phyloP scores from a whole-genome alignment of 2,888 invertebrate species.

The Oscheius onirici region DNA sequence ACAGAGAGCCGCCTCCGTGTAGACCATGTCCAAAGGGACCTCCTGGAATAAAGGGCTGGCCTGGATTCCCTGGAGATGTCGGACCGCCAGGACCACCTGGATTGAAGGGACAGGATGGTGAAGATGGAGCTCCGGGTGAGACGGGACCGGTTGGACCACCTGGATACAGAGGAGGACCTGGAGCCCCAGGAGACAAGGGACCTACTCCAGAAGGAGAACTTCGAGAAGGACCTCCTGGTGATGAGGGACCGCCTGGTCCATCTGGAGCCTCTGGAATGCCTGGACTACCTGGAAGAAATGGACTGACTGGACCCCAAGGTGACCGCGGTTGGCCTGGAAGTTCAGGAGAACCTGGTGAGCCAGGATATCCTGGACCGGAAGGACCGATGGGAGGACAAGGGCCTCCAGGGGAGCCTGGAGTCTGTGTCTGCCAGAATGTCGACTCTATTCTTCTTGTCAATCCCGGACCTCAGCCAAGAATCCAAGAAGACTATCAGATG shows the following conservation, averaged over 20 bases:
- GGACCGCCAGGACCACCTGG: conserved; percentile 69
- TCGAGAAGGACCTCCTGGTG: conserved; percentile 68
- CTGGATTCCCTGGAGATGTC: conserved; percentile 70
- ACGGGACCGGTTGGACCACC: conserved; percentile 58
- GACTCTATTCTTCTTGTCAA: conserved; percentile 70
- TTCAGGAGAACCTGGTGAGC: conserved; percentile 66
- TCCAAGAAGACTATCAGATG: conserved; percentile 42
- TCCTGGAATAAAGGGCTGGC: conserved; percentile 71
- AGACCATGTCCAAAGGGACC: conserved; percentile 67
- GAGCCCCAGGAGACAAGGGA: conserved; percentile 71
- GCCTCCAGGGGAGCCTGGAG: conserved; percentile 59
- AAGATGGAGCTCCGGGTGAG: conserved; percentile 69
- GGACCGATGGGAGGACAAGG: conserved; percentile 63
- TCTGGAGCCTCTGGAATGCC: conserved; percentile 69
- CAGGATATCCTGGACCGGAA: conserved; percentile 69
- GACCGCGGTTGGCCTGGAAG: conserved; percentile 66
- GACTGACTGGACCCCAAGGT: conserved; percentile 62
- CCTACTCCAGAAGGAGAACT: conserved; percentile 68
- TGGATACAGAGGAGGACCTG: conserved; percentile 67
- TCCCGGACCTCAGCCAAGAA: conserved; percentile 66
- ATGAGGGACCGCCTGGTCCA: conserved; percentile 70
- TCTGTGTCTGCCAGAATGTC: conserved; percentile 71
- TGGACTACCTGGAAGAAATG: conserved; percentile 69
- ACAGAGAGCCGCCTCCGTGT: conserved; percentile 71
- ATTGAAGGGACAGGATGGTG: conserved; percentile 69